Evolutionary conservation across 2,113 vertebrate species (phyloP).

Genomic region (Bubo scandiacus): DNA sequence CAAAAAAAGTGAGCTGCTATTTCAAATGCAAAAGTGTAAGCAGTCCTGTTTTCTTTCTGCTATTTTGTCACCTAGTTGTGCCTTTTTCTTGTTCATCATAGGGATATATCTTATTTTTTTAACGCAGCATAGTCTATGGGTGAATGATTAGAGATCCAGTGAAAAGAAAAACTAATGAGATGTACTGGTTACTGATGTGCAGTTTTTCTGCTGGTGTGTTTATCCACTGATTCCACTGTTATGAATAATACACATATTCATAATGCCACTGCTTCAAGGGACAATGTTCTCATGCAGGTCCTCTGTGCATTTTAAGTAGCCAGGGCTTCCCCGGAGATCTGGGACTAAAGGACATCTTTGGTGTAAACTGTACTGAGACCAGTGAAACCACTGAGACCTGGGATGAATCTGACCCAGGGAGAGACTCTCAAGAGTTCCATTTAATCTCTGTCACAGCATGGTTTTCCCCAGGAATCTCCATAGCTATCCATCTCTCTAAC

Average conservation of each 20-base stretch:
- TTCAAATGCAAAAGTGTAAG: not conserved
- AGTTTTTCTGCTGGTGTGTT: not conserved
- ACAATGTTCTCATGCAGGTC: conserved; percentile 6
- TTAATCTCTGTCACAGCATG: conserved; percentile 18
- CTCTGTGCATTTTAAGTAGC: conserved; percentile 36
- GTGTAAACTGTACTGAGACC: conserved; percentile 11
- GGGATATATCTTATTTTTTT: not conserved
- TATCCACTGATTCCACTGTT: conserved; percentile 7
- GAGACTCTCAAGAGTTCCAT: conserved; percentile 10
- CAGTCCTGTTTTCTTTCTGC: not conserved
- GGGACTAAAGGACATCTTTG: not conserved
- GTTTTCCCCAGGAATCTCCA: conserved; percentile 45
- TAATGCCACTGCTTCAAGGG: conserved; percentile 10
- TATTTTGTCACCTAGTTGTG: not conserved
- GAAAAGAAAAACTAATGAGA: not conserved
- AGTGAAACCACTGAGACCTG: not conserved
- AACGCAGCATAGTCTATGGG: not conserved
- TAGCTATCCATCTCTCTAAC: conserved; percentile 48
- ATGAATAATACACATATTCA: conserved; percentile 51
- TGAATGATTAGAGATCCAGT: not conserved
- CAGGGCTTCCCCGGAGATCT: conserved; percentile 9
- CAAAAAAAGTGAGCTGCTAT: not conserved
- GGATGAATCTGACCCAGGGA: conserved; percentile 8
- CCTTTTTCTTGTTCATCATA: not conserved
- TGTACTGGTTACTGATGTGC: not conserved